phyloP scores from a whole-genome alignment of 2,888 invertebrate species.

The Hydriomena furcata region DNA sequence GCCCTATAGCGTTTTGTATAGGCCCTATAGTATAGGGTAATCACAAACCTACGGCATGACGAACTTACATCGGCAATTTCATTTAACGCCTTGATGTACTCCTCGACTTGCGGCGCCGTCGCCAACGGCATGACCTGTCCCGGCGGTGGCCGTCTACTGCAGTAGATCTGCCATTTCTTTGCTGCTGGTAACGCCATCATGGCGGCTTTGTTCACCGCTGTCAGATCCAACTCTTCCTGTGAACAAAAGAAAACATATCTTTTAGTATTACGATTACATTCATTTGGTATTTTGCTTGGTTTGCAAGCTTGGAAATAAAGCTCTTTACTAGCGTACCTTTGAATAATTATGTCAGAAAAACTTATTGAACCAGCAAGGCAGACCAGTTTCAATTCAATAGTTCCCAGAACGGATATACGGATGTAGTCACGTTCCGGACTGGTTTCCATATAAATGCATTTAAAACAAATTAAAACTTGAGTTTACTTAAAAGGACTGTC shows the following conservation, averaged over 20 bases:
- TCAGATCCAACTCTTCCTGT: slow-evolving; percentile 96
- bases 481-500: slow-evolving; percentile 10
- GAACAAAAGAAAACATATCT: slow-evolving; percentile 38
- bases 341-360: slow-evolving; percentile 11
- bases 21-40: no score
- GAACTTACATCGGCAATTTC: slow-evolving; percentile 89
- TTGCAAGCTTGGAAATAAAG: no score
- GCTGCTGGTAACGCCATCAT: slow-evolving; percentile 96
- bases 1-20: no score
- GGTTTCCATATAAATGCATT: slow-evolving; percentile 29
- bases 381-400: slow-evolving; percentile 9
- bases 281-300: no score
- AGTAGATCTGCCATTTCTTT: slow-evolving; percentile 99
- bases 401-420: slow-evolving; percentile 32
- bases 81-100: slow-evolving; percentile 94
- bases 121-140: slow-evolving; percentile 73
- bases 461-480: slow-evolving; percentile 14
- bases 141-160: slow-evolving; percentile 89
- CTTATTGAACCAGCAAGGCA: slow-evolving; percentile 13
- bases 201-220: slow-evolving; percentile 96
- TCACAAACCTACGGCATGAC: no score
- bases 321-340: no score
- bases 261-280: background rate
- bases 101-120: slow-evolving; percentile 92
- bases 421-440: slow-evolving; percentile 25